Evolutionary conservation across 2,113 vertebrate species (phyloP).

Genomic region (Burhinus bistriatus): DNA sequence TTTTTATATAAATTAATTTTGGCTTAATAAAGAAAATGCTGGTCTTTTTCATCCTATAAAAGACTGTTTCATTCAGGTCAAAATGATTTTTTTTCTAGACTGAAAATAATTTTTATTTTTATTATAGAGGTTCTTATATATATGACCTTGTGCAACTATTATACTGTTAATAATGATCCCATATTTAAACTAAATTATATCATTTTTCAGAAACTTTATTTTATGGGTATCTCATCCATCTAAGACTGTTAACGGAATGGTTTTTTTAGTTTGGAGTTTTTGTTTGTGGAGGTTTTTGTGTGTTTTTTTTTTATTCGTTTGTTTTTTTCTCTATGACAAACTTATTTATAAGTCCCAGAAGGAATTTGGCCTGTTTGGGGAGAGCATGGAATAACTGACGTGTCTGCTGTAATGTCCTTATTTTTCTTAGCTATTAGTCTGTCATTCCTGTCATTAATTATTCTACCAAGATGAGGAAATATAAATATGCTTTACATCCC

Average conservation of each 20-base stretch:
- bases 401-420: background rate
- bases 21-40: background rate
- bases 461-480: background rate
- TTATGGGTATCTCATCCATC: background rate
- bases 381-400: accelerated
- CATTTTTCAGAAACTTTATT: background rate
- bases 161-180: background rate
- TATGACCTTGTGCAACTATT: background rate
- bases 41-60: background rate
- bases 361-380: background rate
- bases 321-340: background rate
- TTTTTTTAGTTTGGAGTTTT: background rate
- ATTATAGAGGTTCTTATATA: background rate
- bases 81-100: background rate
- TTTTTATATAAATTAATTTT: background rate
- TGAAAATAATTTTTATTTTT: background rate
- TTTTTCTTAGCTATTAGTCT: background rate
- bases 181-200: background rate
- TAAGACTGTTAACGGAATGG: background rate
- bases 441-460: background rate
- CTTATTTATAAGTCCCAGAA: background rate
- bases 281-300: background rate
- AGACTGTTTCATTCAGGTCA: background rate
- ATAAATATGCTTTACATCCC: background rate
- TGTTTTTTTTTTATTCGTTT: background rate